Base-by-base conservation (phyloP, 1,140 invertebrate species). In the Samia ricini region DNA sequence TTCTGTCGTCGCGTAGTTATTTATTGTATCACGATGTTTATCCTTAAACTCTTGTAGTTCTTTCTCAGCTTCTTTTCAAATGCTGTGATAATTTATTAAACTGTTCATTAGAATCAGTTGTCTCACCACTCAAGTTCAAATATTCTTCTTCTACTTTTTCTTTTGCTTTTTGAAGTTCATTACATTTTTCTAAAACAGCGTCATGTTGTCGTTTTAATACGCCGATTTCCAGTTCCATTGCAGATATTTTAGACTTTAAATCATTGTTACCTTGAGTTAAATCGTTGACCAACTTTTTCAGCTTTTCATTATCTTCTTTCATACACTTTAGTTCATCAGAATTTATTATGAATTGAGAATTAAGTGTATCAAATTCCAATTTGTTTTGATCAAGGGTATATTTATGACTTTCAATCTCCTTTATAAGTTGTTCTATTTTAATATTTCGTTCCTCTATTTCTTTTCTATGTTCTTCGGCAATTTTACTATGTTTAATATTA, bases 401-500 rank as follows among this genome's bases (percentile, higher is more conserved):
- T 64, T 81, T 91, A 66, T 93, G 91, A 54, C 88, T 78, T 65
- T 92, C 90, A 22, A 91, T 91, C 74, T 93, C 89, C 64, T 90
- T 90, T 36, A 79, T 77, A 26, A 89, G 67, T 54, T 88, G 76
- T 62, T 88, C 81, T 68, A 91, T 89, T 83, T 89, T 91, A 20
- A 69, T 71, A 60, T 91, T 85, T 57, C 88, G 81, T 56, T 91
- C 83, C 33, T 90, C 83, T 48, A 91, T 88, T 78, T 89, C 81
- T 74, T 89, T 89, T 67, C 79, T 85, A 65, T 90, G 81, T 74
- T 91, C 85, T 71, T 91, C 88, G 24, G 88, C 83, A 58, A 89
- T 88, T 77, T 83, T 86, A 48, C 76, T 87, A 29, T 89, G 85
- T 57, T 87, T 83, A 21, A 88, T 86, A 66, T 89, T 83, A 74